Evolutionary conservation across 2,888 invertebrate genomes (phyloP), one percentile per base, ranked within the genome.

Genomic region (Graphium colonna): DNA sequence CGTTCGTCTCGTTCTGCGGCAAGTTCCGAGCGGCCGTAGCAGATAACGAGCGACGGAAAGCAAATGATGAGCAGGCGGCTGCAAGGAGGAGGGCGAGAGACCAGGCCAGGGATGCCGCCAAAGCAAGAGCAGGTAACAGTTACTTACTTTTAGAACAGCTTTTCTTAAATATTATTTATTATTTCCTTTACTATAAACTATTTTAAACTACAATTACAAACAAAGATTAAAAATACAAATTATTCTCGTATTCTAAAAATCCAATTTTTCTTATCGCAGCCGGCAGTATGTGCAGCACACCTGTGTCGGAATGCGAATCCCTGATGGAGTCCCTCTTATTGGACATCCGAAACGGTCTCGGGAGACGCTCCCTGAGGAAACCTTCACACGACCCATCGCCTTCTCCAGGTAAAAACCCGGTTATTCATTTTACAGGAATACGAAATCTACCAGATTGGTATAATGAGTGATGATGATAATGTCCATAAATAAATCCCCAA

Each of bases 31-130:
- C 95, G 62, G 96, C 96, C 0, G 93, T 95, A 9, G 87, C 92
- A 55, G 98, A 98, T 74, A 98, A 98, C 80, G 95, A 95, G 70
- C 90, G 96, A 39, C 91, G 98, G 3, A 91, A 93, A 52, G 91
- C 94, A 18, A 94, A 95, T 72, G 97, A 98, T 75, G 96, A 96
- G 74, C 97, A 97, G 77, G 96, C 96, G 0, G 94, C 94, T 46
- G 93, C 95, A 0, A 83, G 96, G 46, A 57, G 76, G 1, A 90
- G 94, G 41, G 93, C 93, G 52, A 64, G 10, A 93, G 96, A 64
- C 83, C 82, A 56, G 57, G 73, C 1, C 73, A 93, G 96, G 65
- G 82, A 82, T 43, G 54, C 71, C 0, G 73, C 79, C 0, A 70
- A 74, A 31, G 61, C 72, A 15, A 75, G 69, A 48, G 69, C 79